Conservation (phyloP, 2,888 invertebrate genomes). For the Archips xylosteana region DNA sequence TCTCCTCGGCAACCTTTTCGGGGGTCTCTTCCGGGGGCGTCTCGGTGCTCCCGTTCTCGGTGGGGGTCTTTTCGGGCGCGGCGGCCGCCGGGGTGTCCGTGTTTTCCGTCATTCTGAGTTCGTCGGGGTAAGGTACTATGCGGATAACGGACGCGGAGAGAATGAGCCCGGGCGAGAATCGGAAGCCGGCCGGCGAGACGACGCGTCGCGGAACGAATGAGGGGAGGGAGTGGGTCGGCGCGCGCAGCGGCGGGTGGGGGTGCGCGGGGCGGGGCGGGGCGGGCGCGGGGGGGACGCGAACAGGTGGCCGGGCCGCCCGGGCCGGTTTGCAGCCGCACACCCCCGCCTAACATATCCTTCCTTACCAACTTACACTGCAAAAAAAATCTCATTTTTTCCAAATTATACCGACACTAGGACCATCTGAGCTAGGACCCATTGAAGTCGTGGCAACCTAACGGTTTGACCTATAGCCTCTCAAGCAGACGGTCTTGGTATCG, state of each 20-base stretch:
- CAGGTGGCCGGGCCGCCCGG: constrained; percentile 66
- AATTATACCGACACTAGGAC: too few species aligned
- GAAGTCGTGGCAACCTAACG: too few species aligned
- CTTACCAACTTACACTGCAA: background rate
- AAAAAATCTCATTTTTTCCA: constrained; percentile 7
- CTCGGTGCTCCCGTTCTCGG: constrained; percentile 81
- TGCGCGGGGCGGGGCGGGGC: constrained; percentile 63
- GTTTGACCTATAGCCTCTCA: too few species aligned
- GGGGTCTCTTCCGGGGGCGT: constrained; percentile 81
- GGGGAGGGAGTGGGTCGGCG: constrained; percentile 74
- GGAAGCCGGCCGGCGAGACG: constrained; percentile 76
- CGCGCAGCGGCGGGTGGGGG: constrained; percentile 69
- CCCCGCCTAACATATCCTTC: constrained; percentile 59
- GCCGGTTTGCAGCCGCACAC: constrained; percentile 51
- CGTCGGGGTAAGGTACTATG: constrained; percentile 64
- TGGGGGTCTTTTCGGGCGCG: constrained; percentile 85
- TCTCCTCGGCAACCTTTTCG: constrained; percentile 84
- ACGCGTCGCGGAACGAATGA: constrained; percentile 84
- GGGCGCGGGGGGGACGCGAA: constrained; percentile 61
- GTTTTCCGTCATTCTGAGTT: constrained; percentile 79
- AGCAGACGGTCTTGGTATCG: too few species aligned
- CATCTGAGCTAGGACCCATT: too few species aligned
- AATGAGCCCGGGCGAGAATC: constrained; percentile 70
- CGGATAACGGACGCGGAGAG: constrained; percentile 72
- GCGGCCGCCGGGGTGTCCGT: constrained; percentile 81